Conservation (phyloP, 2,113 vertebrate species). For the Anhinga rufa region DNA sequence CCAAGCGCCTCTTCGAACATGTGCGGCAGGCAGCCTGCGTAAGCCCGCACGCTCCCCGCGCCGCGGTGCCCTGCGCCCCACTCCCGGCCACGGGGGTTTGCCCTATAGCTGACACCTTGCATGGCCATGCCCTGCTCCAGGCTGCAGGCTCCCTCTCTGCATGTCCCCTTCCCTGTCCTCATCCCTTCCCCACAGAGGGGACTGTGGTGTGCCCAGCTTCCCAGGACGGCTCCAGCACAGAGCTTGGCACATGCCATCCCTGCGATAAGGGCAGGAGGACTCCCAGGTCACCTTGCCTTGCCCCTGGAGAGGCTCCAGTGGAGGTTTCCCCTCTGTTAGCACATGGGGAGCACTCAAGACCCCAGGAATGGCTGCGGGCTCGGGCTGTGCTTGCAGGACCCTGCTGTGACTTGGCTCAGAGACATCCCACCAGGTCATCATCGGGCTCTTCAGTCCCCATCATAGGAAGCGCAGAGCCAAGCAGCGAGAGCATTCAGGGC, state of each 20-base stretch:
- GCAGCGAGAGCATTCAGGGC: fast-evolving
- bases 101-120: not conserved
- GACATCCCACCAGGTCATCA: fast-evolving
- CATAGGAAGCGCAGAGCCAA: fast-evolving
- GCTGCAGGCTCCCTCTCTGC: not conserved
- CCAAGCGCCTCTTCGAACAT: slow-evolving; percentile 90
- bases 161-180: not conserved
- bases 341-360: fast-evolving
- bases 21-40: slow-evolving; percentile 91
- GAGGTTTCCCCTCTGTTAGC: not conserved
- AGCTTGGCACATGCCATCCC: not conserved
- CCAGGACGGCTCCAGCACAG: not conserved
- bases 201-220: not conserved
- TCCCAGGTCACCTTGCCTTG: not conserved
- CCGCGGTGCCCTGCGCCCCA: fast-evolving
- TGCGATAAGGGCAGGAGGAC: fast-evolving
- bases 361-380: fast-evolving
- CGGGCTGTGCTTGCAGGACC: not conserved
- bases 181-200: fast-evolving
- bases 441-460: not conserved
- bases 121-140: fast-evolving
- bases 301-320: not conserved
- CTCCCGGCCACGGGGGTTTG: fast-evolving
- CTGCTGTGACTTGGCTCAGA: not conserved
- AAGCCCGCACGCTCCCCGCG: slow-evolving; percentile 17